These are phyloP conservation scores for Vimba vimba DNA, from an alignment of 2,113 vertebrate species.

Conservation along the genomic window DNA sequence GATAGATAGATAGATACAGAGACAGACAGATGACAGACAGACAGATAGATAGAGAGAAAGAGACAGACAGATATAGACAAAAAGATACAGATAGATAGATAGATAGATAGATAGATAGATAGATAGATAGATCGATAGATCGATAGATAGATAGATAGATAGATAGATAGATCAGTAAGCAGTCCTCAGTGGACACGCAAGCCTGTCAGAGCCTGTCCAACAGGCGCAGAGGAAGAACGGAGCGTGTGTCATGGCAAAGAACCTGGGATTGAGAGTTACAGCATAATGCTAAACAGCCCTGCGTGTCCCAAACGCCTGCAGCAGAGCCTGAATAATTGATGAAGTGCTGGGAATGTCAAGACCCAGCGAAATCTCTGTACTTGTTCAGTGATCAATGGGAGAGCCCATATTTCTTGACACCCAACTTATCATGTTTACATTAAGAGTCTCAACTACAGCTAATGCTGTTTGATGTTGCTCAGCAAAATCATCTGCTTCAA, in stretches of 20 bases:
- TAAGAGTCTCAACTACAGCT: constrained; percentile 36
- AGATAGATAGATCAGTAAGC: background rate
- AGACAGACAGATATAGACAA: background rate
- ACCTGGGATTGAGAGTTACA: constrained; percentile 33
- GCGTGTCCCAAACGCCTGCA: constrained; percentile 43
- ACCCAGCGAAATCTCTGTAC: constrained; percentile 44
- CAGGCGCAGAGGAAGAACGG: constrained; percentile 44
- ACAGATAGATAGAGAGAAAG: too few species aligned
- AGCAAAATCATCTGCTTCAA: constrained; percentile 35
- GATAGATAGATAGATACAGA: too few species aligned
- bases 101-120: too few species aligned
- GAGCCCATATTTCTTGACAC: constrained; percentile 41
- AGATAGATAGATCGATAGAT: too few species aligned
- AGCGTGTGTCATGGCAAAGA: constrained; percentile 25
- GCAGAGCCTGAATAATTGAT: constrained; percentile 56
- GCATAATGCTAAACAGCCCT: constrained; percentile 51
- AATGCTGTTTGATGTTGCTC: constrained; percentile 46
- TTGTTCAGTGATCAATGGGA: constrained; percentile 51
- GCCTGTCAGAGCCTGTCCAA: constrained; percentile 31
- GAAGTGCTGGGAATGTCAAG: constrained; percentile 41
- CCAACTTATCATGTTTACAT: constrained; percentile 53
- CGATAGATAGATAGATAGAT: too few species aligned
- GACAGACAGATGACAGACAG: too few species aligned
- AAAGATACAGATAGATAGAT: background rate
- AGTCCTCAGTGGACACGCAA: background rate